A percentile compares a stretch with the other conserved stretches of the same genome.
Conservation (phyloP, 2,113 vertebrate species). For the Labeo rohita region DNA sequence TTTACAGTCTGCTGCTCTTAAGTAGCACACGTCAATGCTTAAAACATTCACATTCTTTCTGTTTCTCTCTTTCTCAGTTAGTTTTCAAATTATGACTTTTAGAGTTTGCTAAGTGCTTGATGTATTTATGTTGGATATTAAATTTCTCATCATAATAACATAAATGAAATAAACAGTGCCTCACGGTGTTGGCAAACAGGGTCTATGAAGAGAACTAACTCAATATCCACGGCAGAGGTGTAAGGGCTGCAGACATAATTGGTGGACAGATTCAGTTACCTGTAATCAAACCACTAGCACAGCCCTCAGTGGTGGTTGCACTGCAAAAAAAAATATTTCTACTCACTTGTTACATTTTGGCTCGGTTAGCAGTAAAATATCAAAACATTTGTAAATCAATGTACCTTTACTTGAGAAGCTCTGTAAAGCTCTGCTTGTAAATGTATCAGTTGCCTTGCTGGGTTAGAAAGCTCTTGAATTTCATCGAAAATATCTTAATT, state of each 20-base stretch:
- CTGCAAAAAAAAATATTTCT: not conserved
- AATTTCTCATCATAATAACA: not conserved
- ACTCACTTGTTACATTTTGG: no score
- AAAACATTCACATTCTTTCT: not conserved
- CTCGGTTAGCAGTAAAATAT: no score
- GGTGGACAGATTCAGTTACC: constrained; percentile 21
- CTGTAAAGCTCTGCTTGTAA: no score
- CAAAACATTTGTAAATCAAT: no score
- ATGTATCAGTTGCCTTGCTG: no score
- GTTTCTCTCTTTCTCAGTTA: not conserved
- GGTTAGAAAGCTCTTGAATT: no score
- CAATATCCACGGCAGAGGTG: constrained; percentile 14
- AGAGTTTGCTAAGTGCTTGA: not conserved
- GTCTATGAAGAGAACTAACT: not conserved
- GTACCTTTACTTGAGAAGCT: no score
- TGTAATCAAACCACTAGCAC: not conserved
- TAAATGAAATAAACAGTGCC: not conserved
- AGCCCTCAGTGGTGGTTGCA: not conserved
- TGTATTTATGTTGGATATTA: not conserved
- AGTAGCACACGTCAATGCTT: not conserved
- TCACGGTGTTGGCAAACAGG: not conserved
- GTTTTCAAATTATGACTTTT: not conserved
- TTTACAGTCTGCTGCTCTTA: not conserved
- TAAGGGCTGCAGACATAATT: not conserved
- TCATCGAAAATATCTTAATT: no score